phyloP scores from a whole-genome alignment of 2,888 invertebrate species.

The Melitaea athalia region DNA sequence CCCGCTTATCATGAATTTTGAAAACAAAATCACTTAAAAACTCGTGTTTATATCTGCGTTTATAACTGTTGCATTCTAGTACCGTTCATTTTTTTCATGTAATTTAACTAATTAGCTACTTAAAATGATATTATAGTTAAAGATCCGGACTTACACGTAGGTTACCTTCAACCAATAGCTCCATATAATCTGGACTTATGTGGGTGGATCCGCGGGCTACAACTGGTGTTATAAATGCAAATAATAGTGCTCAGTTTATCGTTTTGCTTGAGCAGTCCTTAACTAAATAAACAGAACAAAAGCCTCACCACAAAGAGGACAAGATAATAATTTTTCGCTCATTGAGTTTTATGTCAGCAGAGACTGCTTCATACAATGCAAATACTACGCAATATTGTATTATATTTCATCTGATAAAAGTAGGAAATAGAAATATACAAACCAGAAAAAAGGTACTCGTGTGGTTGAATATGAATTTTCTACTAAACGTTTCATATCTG shows the following conservation, averaged over 20 bases:
- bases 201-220: background rate
- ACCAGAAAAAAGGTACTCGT: conserved; percentile 5
- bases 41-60: no score
- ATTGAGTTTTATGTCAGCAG: conserved; percentile 41
- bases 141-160: no score
- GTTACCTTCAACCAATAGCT: no score
- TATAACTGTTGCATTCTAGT: no score
- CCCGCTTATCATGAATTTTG: no score
- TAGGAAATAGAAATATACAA: conserved; percentile 37
- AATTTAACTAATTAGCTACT: no score
- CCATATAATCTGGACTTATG: background rate
- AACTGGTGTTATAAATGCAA: background rate
- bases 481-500: background rate
- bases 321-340: conserved; percentile 47
- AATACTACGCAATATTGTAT: conserved; percentile 40
- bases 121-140: no score
- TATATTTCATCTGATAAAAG: conserved; percentile 45
- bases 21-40: no score
- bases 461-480: background rate
- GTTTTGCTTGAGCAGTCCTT: background rate
- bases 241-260: background rate
- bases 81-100: no score
- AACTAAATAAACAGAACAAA: conserved; percentile 31
- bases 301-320: conserved; percentile 40
- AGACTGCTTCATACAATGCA: conserved; percentile 43